Evolutionary conservation across 2,888 invertebrate species (phyloP), one percentile per base, ranked within the genome.

Genomic region (Drosophila limbata): DNA sequence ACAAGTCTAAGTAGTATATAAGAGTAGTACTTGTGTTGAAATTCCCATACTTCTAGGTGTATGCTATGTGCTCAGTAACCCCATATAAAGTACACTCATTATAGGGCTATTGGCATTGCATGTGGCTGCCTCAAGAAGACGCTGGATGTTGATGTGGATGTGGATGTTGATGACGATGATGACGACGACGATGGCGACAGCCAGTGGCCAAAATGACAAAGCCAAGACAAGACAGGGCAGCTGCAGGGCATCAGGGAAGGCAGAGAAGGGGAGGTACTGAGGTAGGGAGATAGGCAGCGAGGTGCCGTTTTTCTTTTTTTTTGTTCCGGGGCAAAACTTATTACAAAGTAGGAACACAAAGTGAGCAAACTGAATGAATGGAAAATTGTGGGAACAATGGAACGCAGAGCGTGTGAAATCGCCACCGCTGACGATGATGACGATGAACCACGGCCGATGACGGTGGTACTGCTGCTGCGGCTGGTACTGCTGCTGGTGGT

Each of bases 381-480:
- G 89, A 89, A 85, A 89, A 85, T 89, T 89, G 85, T 85, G 85
- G 85, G 89, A 85, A 85, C 85, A 87, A 89, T 89, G 85, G 71
- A 69, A 68, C 71, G 72, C 68, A 67, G 74, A 85, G 85, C 85
- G 85, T 85, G 85, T 80, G 85, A 85, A 89, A 56, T 80, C 52
- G 70, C 77, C 78, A 81, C 48, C 76, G 64, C 53, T 73, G 47
- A 73, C 61, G 64, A 66, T 57, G 70, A 67, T 40, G 69, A 55
- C 62, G 61, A 57, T 31, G 62, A 62, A 45, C 53, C 25, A 64
- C 37, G 47, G 45, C 47, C 39, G 69, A 19, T 64, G 25, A 25
- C 25, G 48, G 28, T 53, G 66, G 53, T 71, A 64, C 4, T 35
- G 50, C 28, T 62, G 69, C 62, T 64, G 53, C 42, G 59, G 48